phyloP scores from a whole-genome alignment of 2,888 invertebrate genomes.

The Drosophila lacicola region DNA sequence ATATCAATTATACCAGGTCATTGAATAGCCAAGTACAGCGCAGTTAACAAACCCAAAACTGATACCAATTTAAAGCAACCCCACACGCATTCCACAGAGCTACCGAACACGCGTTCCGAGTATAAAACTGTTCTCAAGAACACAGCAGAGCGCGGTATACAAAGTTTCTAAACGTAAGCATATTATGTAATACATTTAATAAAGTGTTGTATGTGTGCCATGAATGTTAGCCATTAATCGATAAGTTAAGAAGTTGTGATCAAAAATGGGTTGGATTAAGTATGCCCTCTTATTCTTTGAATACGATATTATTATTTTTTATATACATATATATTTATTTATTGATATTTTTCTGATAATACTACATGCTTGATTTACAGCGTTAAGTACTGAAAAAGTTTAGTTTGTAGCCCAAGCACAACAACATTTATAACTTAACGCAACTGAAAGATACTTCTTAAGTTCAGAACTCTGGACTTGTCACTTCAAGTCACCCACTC shows the following conservation, averaged over 20 bases:
- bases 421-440: constrained; percentile 3
- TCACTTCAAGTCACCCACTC: constrained; percentile 4
- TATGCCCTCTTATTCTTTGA: no score
- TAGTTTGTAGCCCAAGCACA: not conserved
- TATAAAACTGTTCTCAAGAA: constrained; percentile 26
- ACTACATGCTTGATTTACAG: not conserved
- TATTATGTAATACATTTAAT: constrained; percentile 42
- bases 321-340: not conserved
- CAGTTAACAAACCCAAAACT: not conserved
- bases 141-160: constrained; percentile 62
- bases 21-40: constrained; percentile 13
- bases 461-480: constrained; percentile 11
- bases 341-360: not conserved
- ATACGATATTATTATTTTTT: not conserved
- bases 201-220: constrained; percentile 26
- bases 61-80: constrained; percentile 11
- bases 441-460: constrained; percentile 1
- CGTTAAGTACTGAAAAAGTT: not conserved
- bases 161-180: constrained; percentile 76
- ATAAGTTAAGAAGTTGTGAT: not conserved
- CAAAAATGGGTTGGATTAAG: not conserved
- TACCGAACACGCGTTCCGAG: constrained; percentile 26
- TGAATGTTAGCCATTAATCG: constrained; percentile 12
- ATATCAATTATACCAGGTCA: constrained; percentile 53
- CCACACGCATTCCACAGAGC: constrained; percentile 22